phyloP scores from a whole-genome alignment of 2,888 invertebrate genomes.

The Eurytoma californica region DNA sequence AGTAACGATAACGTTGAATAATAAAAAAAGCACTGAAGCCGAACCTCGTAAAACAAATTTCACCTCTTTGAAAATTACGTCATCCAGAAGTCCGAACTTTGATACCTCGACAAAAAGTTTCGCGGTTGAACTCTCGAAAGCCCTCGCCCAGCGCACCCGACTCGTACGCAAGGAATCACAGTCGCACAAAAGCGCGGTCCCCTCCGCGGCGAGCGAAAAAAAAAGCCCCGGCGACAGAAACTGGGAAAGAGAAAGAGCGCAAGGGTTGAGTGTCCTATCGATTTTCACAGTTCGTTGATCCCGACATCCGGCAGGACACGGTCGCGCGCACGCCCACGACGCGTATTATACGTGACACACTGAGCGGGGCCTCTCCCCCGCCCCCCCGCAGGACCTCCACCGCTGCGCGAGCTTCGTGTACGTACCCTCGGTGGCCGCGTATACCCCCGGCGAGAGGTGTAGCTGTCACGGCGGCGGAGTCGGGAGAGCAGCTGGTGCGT shows the following conservation, averaged over 20 bases:
- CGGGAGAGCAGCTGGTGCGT: too few relatives aligned
- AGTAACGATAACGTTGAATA: too few relatives aligned
- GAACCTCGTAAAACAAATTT: too few relatives aligned
- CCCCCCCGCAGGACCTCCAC: too few relatives aligned
- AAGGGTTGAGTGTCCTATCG: slow-evolving; percentile 53
- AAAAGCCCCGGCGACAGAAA: background rate
- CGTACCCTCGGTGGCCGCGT: too few relatives aligned
- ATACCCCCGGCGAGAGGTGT: too few relatives aligned
- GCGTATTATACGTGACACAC: background rate
- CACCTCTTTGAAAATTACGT: too few relatives aligned
- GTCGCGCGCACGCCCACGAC: background rate
- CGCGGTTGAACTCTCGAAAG: background rate
- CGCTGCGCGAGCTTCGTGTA: too few relatives aligned
- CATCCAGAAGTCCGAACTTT: too few relatives aligned
- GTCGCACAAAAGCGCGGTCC: background rate
- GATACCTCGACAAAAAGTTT: background rate
- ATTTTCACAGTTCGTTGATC: slow-evolving; percentile 54
- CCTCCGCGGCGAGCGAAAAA: background rate
- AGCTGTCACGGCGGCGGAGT: too few relatives aligned
- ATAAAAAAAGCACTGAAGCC: too few relatives aligned
- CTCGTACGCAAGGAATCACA: background rate
- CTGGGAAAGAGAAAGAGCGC: background rate
- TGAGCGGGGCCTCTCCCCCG: background rate
- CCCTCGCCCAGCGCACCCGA: background rate
- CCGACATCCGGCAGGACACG: slow-evolving; percentile 35